Percentiles rank a stretch among this genome's conserved stretches.
Evolutionary conservation across 2,113 vertebrate genomes (phyloP).

Genomic region (Otus sunia): DNA sequence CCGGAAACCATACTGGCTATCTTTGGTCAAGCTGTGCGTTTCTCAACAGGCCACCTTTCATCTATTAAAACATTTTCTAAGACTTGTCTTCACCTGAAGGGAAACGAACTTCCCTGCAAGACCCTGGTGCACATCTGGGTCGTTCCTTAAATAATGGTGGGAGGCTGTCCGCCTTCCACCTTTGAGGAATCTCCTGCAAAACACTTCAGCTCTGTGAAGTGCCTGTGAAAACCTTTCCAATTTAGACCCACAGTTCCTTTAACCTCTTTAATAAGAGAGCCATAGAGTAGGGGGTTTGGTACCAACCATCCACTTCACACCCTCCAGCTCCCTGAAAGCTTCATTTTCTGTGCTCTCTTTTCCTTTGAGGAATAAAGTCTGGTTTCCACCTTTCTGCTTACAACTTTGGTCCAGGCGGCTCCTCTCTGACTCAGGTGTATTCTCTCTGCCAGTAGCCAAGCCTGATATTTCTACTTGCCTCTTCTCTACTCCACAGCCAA

Average conservation of each 20-base stretch:
- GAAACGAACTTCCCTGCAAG: constrained; percentile 70
- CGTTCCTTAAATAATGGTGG: constrained; percentile 63
- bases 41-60: constrained; percentile 74
- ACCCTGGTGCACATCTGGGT: constrained; percentile 61
- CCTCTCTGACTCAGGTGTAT: constrained; percentile 35
- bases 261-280: constrained; percentile 66
- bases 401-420: constrained; percentile 53
- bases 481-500: constrained; percentile 16
- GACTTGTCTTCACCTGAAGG: constrained; percentile 72
- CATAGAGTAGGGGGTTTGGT: constrained; percentile 55
- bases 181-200: constrained; percentile 71
- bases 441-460: constrained; percentile 44
- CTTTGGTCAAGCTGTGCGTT: constrained; percentile 72
- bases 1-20: constrained; percentile 69
- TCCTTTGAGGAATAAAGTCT: constrained; percentile 65
- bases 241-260: constrained; percentile 63
- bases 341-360: constrained; percentile 41
- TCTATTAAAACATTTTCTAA: constrained; percentile 72
- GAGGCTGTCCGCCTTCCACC: constrained; percentile 68
- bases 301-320: constrained; percentile 61
- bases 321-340: constrained; percentile 59
- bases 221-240: constrained; percentile 66
- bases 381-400: constrained; percentile 68
- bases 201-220: constrained; percentile 71
- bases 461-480: constrained; percentile 17